Evolutionary conservation across 1,140 invertebrate species (phyloP), one percentile per base, ranked within the genome.

Genomic region (Alviniconcha marisindica): DNA sequence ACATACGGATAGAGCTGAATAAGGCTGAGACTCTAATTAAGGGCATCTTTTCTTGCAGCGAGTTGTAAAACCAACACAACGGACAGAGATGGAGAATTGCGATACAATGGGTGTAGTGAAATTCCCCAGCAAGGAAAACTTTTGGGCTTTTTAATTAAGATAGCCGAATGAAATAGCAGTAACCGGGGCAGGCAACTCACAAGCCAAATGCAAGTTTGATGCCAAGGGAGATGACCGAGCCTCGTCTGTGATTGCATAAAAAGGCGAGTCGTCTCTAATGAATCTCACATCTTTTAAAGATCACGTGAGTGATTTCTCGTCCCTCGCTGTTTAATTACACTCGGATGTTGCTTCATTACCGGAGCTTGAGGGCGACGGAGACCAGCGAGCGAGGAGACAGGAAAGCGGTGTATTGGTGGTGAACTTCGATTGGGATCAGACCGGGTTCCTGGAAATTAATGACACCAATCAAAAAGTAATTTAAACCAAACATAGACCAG

Each of bases 311-410:
- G n/a, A 33, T 36, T 31, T 36, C 69, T 71, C 28, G n/a, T 38
- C 38, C 38, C 33, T 36, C 38, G 69, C 69, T 71, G n/a, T 71
- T 71, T 71, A 71, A 71, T 71, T 71, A 71, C 69, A 36, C 31
- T 36, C 38, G 69, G 69, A 71, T 71, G 69, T 71, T 71, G 33
- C 33, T 71, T 71, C 69, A 71, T 71, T 71, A 71, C 15, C 33
- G 28, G 15, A 18, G 69, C 69, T 38, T 71, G 31, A 24, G 38
- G 33, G 69, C 38, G 18, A 21, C 44, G 44, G 5, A 48, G 44
- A 48, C 5, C 5, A 48, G 18, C 18, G 44, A 48, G 44, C 44
- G 18, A 18, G 18, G 18, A 48, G 44, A 48, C 5, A 48, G 44
- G 18, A 48, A 18, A 48, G 18, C 44, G 44, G 18, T 48, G 44